Base-by-base conservation (phyloP, 2,888 invertebrate genomes). In the Meiosimyza decipiens region DNA sequence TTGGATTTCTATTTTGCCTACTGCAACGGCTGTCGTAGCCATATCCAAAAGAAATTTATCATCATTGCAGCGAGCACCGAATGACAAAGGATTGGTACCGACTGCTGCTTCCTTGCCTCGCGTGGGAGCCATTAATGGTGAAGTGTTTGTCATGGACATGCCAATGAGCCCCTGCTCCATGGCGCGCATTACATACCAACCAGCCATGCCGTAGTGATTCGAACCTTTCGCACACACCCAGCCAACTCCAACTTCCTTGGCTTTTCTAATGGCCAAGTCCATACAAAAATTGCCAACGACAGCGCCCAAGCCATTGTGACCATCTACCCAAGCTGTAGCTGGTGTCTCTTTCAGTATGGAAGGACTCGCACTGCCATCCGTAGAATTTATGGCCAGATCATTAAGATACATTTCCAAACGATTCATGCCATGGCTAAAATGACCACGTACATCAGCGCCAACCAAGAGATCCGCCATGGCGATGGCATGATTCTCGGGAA, bases 21-120 rank as follows among this genome's bases (percentile, higher is more conserved):
- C 90, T 5, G 98, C 96, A 0, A 96, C 97, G 0, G 95, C 92
- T 0, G 97, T 95, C 0, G 98, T 97, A 0, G 98, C 98, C 97
- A 98, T 98, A 84, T 98, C 98, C 72, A 98, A 87, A 9, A 95
- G 91, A 85, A 97, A 96, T 49, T 90, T 89, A 82, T 97, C 96
- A 0, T 91, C 87, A 15, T 77, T 79, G 0, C 40, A 1, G 40
- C 40, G 92, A 0, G 95, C 96, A 0, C 93, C 95, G 15, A 97
- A 86, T 0, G 94, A 89, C 15, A 98, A 75, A 0, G 98, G 98
- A 87, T 98, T 98, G 0, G 97, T 97, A 6, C 98, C 97, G 11
- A 98, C 87, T 0, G 92, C 93, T 1, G 92, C 88, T 89, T 80
- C 85, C 87, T 91, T 93, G 78, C 92, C 92, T 76, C 96, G 90